These are phyloP conservation scores for Cochlearius cochlearius DNA, from an alignment of 2,113 vertebrate genomes.

Conservation along the genomic window DNA sequence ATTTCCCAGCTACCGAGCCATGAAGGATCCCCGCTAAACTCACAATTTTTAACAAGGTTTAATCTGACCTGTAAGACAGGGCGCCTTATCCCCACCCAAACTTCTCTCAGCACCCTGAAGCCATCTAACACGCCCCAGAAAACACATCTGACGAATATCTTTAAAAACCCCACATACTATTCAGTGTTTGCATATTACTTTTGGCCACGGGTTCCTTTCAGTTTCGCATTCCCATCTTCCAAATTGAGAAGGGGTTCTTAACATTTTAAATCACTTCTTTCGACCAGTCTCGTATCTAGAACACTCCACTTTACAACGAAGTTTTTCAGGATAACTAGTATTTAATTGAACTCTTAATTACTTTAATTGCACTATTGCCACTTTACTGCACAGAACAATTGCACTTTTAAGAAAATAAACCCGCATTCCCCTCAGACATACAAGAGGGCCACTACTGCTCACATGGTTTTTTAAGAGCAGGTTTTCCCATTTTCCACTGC, in stretches of 20 bases:
- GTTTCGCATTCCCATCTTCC: neutral
- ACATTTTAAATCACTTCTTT: neutral
- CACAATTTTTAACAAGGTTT: neutral
- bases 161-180: neutral
- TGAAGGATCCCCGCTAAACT: neutral
- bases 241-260: neutral
- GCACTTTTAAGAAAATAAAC: neutral
- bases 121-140: neutral
- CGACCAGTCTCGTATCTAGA: neutral
- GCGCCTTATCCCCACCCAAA: neutral
- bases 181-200: neutral
- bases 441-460: neutral
- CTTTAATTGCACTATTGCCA: neutral
- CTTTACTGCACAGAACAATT: neutral
- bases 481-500: neutral
- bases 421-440: fast-evolving
- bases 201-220: neutral
- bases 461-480: neutral
- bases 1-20: neutral
- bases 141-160: neutral
- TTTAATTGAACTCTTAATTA: neutral
- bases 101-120: neutral
- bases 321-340: neutral
- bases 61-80: neutral
- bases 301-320: neutral